phyloP scores from a whole-genome alignment of 2,888 invertebrate genomes.

The Gasteruption jaculator region DNA sequence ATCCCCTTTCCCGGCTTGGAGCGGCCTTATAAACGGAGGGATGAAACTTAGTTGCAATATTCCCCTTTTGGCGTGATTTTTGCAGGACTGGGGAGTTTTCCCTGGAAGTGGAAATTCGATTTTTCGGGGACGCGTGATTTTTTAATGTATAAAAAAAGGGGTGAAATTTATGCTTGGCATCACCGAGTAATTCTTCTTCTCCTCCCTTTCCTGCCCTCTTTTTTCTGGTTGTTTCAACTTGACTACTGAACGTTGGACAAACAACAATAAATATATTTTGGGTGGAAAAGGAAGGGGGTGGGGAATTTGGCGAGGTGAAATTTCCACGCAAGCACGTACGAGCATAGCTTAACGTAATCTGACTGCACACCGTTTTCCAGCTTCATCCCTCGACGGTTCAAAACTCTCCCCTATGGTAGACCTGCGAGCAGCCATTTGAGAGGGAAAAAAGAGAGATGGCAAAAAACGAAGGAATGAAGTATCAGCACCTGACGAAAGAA shows the following conservation, averaged over 20 bases:
- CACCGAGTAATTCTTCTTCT: conserved; percentile 40
- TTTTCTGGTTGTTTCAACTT: conserved; percentile 13
- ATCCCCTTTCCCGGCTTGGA: too few species aligned
- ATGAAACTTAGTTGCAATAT: too few species aligned
- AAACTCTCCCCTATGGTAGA: conserved; percentile 20
- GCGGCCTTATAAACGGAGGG: too few species aligned
- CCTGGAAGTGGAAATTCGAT: too few species aligned
- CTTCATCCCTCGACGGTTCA: conserved; percentile 14
- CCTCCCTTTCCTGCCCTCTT: conserved; percentile 22
- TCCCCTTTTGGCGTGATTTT: too few species aligned
- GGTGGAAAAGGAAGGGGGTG: conserved; percentile 13
- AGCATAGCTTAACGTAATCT: conserved; percentile 52
- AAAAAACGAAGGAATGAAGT: conserved; percentile 21
- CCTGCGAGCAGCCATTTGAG: conserved; percentile 24
- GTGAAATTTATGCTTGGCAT: conserved; percentile 42
- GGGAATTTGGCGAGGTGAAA: conserved; percentile 32
- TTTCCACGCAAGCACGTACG: conserved; percentile 51
- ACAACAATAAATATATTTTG: conserved; percentile 53
- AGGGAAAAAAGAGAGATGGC: not conserved
- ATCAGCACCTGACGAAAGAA: conserved; percentile 46
- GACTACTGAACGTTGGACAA: conserved; percentile 45
- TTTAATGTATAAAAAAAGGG: too few species aligned
- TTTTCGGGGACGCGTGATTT: too few species aligned
- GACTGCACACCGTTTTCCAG: conserved; percentile 42
- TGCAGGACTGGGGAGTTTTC: too few species aligned